Percentiles rank a stretch among this genome's conserved stretches.
Conservation (phyloP, 2,797 vertebrate species). For the Vespertilio murinus region DNA sequence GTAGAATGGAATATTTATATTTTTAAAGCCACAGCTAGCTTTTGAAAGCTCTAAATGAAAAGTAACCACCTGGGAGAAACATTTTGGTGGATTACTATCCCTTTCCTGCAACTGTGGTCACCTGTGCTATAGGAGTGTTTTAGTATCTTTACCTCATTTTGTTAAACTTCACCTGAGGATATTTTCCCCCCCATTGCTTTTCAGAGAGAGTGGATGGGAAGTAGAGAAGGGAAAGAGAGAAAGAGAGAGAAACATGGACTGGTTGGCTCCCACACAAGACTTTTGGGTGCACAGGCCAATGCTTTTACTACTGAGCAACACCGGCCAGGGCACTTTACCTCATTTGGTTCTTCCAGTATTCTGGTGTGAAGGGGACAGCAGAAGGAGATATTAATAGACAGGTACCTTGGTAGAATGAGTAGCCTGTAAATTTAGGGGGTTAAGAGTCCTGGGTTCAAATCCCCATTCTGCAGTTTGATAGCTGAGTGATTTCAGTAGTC, state of each 20-base stretch:
- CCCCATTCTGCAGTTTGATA: not conserved
- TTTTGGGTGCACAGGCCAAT: no score
- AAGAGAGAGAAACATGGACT: no score
- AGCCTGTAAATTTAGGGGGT: constrained; percentile 6
- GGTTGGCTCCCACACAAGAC: no score
- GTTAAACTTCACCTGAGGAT: not conserved
- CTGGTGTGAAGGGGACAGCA: constrained; percentile 20
- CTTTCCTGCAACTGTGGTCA: not conserved
- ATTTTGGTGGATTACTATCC: not conserved
- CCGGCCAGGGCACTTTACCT: not conserved
- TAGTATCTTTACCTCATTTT: constrained; percentile 15
- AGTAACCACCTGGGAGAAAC: constrained; percentile 39
- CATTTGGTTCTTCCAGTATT: not conserved
- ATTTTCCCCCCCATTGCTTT: not conserved
- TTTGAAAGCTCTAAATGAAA: constrained; percentile 55
- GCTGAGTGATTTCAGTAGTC: constrained; percentile 36
- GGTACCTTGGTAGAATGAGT: not conserved
- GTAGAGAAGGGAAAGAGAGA: no score
- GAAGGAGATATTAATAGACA: not conserved
- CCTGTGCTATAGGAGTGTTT: constrained; percentile 1
- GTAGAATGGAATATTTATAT: constrained; percentile 35
- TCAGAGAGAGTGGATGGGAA: no score
- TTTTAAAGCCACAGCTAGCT: constrained; percentile 35
- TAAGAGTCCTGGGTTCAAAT: constrained; percentile 27
- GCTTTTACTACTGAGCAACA: no score